Percentiles rank a stretch among this genome's conserved stretches.
These are phyloP conservation scores for Loripinus fragilis DNA, from an alignment of 2,888 invertebrate species.

Conservation along the genomic window DNA sequence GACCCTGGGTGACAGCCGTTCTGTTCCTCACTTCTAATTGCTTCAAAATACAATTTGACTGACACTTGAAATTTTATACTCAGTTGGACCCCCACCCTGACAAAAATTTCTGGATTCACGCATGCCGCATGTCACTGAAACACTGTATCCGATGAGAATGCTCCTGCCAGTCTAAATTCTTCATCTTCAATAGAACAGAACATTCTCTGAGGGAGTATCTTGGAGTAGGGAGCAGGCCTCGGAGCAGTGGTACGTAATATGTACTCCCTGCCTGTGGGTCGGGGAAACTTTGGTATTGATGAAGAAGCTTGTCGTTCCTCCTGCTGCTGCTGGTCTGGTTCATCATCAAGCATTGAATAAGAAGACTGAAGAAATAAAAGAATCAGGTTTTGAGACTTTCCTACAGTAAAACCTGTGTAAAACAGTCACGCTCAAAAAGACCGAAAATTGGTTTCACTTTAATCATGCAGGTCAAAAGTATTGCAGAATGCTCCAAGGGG, in stretches of 20 bases:
- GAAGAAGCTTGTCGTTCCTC: conserved; percentile 58
- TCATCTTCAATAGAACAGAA: conserved; percentile 88
- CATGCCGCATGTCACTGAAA: conserved; percentile 85
- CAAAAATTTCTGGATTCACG: too few species aligned
- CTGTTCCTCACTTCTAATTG: too few species aligned
- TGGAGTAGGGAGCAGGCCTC: conserved; percentile 87
- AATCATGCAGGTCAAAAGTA: too few species aligned
- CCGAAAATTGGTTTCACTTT: too few species aligned
- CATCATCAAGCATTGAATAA: conserved; percentile 84
- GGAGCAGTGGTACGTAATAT: conserved; percentile 87
- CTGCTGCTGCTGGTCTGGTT: conserved; percentile 67
- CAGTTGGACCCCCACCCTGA: too few species aligned
- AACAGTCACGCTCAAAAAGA: too few species aligned
- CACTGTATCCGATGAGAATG: conserved; percentile 91
- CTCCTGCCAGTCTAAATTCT: conserved; percentile 89
- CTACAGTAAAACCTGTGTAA: too few species aligned
- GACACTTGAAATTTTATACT: too few species aligned
- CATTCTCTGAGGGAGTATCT: conserved; percentile 88
- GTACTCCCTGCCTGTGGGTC: conserved; percentile 87
- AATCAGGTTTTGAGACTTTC: too few species aligned
- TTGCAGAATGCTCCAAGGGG: too few species aligned
- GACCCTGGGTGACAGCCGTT: too few species aligned
- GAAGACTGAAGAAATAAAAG: conserved; percentile 83
- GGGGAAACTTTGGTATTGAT: conserved; percentile 84
- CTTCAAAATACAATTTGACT: too few species aligned